Base-by-base conservation (phyloP, 2,797 vertebrate species). In the Thaleichthys pacificus region DNA sequence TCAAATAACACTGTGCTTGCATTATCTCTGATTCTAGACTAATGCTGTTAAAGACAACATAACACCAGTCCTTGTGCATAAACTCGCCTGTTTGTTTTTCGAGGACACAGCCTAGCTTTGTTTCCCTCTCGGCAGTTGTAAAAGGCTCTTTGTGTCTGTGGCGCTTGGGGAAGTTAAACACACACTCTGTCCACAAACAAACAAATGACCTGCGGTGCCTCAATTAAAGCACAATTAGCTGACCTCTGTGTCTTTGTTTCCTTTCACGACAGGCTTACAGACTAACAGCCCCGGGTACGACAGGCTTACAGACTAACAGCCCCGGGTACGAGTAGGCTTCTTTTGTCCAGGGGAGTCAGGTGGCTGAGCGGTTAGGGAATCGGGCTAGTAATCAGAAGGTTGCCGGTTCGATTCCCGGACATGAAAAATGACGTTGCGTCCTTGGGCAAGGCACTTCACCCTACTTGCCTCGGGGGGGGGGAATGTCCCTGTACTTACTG, bases 171-270 rank as follows among this genome's bases (percentile, higher is more conserved):
- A 81, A 73, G 84, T 87, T 85, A 84, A 65, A 83, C 75, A 80
- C 75, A 65, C 35, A 66, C 73, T 79, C 42, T 60, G 26, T 76
- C 38, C 32, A 82, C 88, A 87, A 86, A 89, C 81, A 86, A 86
- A 85, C 83, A 82, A 65, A 66, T 3, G 61, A 77, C 74, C 49
- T 24, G 56, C 61, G 38, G 3, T 19, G 49, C 30, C 21, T 15
- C 84, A 85, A 85, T 87, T 88, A 82, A 74, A 81, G 77, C 77
- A 80, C 87, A 88, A 89, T 89, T 86, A 85, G 75, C 22, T 72
- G 71, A 77, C 77, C 87, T 74, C 69, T 14, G 76, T 69, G 78
- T 75, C 74, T 77, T 85, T 79, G 75, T 82, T 80, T 61, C 63
- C 75, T 75, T 54, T 32, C 68, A 73, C 84, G 78, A 83, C 63